Conservation (phyloP, 2,797 vertebrate species). For the Pseudotriccus pelzelni region DNA sequence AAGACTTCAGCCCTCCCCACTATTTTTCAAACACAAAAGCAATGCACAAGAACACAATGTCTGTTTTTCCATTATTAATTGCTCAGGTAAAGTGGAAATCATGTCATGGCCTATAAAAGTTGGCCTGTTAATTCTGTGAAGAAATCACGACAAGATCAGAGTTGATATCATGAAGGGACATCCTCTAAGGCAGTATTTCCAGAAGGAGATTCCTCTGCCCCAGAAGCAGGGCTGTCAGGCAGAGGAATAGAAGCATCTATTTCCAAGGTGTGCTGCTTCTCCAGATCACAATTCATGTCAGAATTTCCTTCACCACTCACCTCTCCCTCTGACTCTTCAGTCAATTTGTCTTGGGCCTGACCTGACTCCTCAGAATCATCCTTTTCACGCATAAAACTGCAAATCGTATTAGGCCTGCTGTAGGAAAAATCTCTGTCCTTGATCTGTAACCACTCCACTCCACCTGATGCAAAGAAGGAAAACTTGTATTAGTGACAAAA, state of each 20-base stretch:
- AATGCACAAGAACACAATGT: background rate
- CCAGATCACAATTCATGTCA: slow-evolving; percentile 40
- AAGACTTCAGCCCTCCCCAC: background rate
- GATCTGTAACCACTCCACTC: slow-evolving; percentile 82
- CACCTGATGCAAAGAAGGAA: slow-evolving; percentile 50
- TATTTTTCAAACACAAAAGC: background rate
- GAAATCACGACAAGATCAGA: background rate
- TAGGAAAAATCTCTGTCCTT: slow-evolving; percentile 77
- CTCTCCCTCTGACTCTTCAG: slow-evolving; percentile 72
- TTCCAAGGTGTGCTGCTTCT: slow-evolving; percentile 38
- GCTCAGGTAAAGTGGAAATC: background rate
- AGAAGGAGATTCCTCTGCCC: slow-evolving; percentile 49
- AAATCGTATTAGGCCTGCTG: slow-evolving; percentile 77
- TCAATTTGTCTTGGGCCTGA: slow-evolving; percentile 66
- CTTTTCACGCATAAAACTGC: slow-evolving; percentile 77
- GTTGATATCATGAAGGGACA: slow-evolving; percentile 28
- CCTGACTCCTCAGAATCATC: slow-evolving; percentile 71
- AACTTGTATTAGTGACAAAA: background rate
- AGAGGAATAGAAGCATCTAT: slow-evolving; percentile 4
- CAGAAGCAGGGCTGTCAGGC: slow-evolving; percentile 29
- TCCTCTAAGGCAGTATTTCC: slow-evolving; percentile 42
- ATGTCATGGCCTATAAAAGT: background rate
- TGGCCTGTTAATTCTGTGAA: background rate
- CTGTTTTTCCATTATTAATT: background rate
- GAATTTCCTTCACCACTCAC: slow-evolving; percentile 46